These are phyloP conservation scores for Todus mexicanus DNA, from an alignment of 2,797 vertebrate species.

Conservation along the genomic window DNA sequence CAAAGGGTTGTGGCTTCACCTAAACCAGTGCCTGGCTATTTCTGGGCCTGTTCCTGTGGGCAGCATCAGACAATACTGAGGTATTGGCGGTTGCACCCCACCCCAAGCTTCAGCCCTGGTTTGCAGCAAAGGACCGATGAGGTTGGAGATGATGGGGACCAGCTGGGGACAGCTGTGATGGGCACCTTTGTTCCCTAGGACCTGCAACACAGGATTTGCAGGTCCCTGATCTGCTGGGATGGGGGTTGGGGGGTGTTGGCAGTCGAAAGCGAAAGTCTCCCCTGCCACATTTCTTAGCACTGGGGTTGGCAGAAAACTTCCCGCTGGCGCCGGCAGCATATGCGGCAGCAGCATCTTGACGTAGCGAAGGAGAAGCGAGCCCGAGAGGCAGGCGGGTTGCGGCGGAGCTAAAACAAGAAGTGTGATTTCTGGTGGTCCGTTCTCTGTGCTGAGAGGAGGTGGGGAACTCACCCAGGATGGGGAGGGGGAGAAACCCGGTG, in stretches of 20 bases:
- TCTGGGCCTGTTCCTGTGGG: not conserved
- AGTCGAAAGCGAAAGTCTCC: not conserved
- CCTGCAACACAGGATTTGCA: not conserved
- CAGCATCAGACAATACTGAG: not conserved
- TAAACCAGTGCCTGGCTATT: accelerated
- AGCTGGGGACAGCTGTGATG: accelerated
- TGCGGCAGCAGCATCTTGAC: not conserved
- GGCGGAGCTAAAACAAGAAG: not conserved
- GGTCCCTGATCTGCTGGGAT: accelerated
- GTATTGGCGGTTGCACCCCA: accelerated
- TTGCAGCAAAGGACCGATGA: accelerated
- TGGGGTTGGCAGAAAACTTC: not conserved
- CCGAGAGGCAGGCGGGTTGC: not conserved
- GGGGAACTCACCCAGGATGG: not conserved
- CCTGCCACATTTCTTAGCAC: not conserved
- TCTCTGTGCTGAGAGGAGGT: not conserved
- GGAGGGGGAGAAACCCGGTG: not conserved
- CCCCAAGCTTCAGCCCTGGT: accelerated
- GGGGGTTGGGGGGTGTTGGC: not conserved
- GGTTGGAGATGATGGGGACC: not conserved
- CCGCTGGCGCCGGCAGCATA: not conserved
- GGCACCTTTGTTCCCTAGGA: not conserved
- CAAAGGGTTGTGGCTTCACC: not conserved
- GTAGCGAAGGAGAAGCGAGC: not conserved
- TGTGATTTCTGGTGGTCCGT: not conserved